A percentile compares a stretch with the other conserved stretches of the same genome.
These are phyloP conservation scores for Dynastes hyllus DNA, from an alignment of 2,888 invertebrate genomes.

Conservation along the genomic window DNA sequence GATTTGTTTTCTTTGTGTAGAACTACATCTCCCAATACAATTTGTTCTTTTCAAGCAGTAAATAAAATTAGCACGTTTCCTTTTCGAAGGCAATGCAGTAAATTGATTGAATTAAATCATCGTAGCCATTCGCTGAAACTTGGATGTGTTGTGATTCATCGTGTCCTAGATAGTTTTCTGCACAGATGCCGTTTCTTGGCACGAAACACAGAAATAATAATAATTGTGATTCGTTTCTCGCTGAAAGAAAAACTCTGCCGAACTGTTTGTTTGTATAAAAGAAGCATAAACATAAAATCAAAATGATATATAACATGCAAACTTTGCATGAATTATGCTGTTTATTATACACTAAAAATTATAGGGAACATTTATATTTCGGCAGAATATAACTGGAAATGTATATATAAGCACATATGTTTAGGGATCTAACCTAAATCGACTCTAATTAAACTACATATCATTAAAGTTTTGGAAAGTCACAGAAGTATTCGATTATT, in stretches of 20 bases:
- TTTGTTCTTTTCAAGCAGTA: neutral
- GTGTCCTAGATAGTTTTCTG: slow-evolving; percentile 32
- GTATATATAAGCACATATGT: neutral
- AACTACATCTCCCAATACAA: neutral
- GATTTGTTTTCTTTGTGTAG: too few relatives aligned
- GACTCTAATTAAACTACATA: too few relatives aligned
- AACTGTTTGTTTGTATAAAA: slow-evolving; percentile 27
- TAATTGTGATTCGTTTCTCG: slow-evolving; percentile 37
- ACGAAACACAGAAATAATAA: slow-evolving; percentile 20
- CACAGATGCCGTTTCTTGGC: slow-evolving; percentile 37
- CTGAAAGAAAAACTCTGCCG: slow-evolving; percentile 7
- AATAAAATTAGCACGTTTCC: slow-evolving; percentile 15
- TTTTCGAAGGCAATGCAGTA: neutral
- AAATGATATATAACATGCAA: slow-evolving; percentile 11
- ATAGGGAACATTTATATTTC: neutral
- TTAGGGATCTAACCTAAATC: neutral
- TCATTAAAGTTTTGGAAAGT: too few relatives aligned
- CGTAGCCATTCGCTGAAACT: slow-evolving; percentile 27
- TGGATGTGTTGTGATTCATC: slow-evolving; percentile 39
- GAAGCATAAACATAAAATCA: slow-evolving; percentile 9
- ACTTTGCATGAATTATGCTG: neutral
- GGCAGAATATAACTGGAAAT: too few relatives aligned
- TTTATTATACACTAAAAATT: slow-evolving; percentile 5
- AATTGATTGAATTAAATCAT: slow-evolving; percentile 36
- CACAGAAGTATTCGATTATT: too few relatives aligned